Evolutionary conservation across 2,888 invertebrate species (phyloP), one percentile per base, ranked within the genome.

Genomic region (Ectemnius continuus): DNA sequence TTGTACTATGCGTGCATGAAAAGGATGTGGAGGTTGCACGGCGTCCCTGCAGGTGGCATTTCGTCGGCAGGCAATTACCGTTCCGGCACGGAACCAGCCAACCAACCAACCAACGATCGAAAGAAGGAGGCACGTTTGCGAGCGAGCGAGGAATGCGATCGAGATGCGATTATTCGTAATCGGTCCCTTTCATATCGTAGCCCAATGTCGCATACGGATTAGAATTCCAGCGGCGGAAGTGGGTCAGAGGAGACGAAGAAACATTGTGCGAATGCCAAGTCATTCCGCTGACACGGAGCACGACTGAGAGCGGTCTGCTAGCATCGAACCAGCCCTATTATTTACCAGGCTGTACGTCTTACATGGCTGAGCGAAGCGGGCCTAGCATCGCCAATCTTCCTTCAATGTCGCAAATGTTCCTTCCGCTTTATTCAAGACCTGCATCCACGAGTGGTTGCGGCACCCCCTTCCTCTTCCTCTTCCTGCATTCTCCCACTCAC

Each of bases 381-480:
- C 23, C 23, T 23, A 23, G 23, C 67, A 47, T 20, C 70, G 28
- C 70, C 76, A 73, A 71, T 47, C 80, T 67, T 73, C 76, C 73
- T 77, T 52, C 71, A 58, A 67, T 52, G 73, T 61, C 61, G 68
- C 81, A 70, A 80, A 78, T 61, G 75, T 73, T 73, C 58, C 75
- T 80, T 80, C 81, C 81, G 78, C 67, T 69, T 76, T 74, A 70
- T 79, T 75, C 81, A 68, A 71, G 78, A 71, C 70, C 63, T 65
- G 81, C 70, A 76, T 76, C 81, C 81, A 64, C 63, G 78, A 73
- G 70, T 28, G 68, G 63, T 67, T 48, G 70, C 69, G 80, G 70
- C 80, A 79, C 76, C 73, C 68, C 23, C 23, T 23, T 23, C 23
- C 23, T 23, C 2, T n/a, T n/a, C 20, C 20, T 2, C 23, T 23